Evolutionary conservation across 2,888 invertebrate species (phyloP).

Genomic region (Stenurella melanura): DNA sequence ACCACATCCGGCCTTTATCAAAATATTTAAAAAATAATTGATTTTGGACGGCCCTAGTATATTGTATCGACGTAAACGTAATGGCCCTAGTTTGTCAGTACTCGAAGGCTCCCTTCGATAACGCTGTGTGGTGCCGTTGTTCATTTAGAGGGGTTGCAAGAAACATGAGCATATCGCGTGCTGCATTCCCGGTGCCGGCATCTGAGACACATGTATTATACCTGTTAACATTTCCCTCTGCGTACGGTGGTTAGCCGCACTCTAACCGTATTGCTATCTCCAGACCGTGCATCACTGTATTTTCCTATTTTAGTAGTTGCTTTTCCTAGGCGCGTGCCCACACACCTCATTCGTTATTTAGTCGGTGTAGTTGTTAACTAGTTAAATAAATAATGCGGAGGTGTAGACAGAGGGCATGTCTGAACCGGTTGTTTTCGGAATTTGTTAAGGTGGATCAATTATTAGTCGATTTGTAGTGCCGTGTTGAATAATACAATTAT

Average conservation of each 20-base stretch:
- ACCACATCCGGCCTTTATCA: neutral
- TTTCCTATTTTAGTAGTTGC: constrained; percentile 2
- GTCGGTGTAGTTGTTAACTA: constrained; percentile 5
- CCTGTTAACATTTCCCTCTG: constrained; percentile 34
- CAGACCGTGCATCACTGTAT: neutral
- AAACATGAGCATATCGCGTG: constrained; percentile 28
- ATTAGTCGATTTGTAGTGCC: no score
- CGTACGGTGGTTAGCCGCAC: constrained; percentile 18
- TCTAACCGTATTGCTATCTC: constrained; percentile 8
- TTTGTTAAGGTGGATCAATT: no score
- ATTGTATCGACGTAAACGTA: neutral
- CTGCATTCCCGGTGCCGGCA: constrained; percentile 10
- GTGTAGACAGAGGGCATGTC: neutral
- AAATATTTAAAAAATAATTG: constrained; percentile 12
- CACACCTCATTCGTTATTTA: constrained; percentile 21
- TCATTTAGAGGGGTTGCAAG: constrained; percentile 10
- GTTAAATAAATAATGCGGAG: neutral
- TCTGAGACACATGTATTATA: constrained; percentile 34
- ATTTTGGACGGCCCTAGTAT: neutral
- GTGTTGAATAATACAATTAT: no score
- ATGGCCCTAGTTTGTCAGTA: constrained; percentile 9
- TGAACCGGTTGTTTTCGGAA: no score
- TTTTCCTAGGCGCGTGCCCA: constrained; percentile 15
- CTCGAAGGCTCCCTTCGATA: constrained; percentile 5
- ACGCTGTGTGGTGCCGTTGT: constrained; percentile 11